Base-by-base conservation (phyloP, 2,113 vertebrate species). In the Sus scrofa region DNA sequence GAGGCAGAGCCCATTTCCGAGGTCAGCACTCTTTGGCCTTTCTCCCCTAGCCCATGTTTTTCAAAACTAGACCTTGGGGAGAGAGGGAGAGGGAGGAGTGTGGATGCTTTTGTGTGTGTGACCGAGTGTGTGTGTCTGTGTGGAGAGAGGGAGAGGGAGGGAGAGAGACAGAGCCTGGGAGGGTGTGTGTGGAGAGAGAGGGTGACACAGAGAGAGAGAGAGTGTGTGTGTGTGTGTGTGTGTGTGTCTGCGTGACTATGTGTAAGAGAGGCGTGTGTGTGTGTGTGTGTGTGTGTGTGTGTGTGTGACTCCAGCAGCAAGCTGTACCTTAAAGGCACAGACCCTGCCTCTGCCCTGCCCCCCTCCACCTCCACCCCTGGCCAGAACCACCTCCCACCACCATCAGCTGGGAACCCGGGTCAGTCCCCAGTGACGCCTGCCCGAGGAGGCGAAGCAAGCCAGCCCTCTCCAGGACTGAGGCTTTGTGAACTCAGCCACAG, bases 271-370 rank as follows among this genome's bases (percentile, higher is more conserved):
- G 68, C 44, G 71, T 9, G 50, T 0, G 90, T 44, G 39, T 14
- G 67, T 71, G 92, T 79, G 97, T 85, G 89, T 63, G 90, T 75
- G 78, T 86, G 87, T 70, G 58, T 34, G 60, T 50, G 82, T 30
- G 86, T 30, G 90, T 37, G 62, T 6, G 3, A 12, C 39, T 96
- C 75, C 79, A 84, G 85, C 75, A 95, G 86, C 78, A 93, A 74
- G 78, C 89, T 93, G 67, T 50, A 93, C 93, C 91, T 98, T 97
- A 98, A 98, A 98, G 95, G 94, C 91, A 63, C 91, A 98, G 96
- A 86, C 52, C 60, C 79, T 75, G 58, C 54, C 63, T 97, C 74
- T 34, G 83, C 68, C 54, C 63, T 60, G 94, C n/a, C 34, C 60
- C 56, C 39, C 27, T 84, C 65, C 13, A 62, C 79, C 60, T 67